phyloP scores from a whole-genome alignment of 2,113 vertebrate genomes.

The Grammomys dolichurus region DNA sequence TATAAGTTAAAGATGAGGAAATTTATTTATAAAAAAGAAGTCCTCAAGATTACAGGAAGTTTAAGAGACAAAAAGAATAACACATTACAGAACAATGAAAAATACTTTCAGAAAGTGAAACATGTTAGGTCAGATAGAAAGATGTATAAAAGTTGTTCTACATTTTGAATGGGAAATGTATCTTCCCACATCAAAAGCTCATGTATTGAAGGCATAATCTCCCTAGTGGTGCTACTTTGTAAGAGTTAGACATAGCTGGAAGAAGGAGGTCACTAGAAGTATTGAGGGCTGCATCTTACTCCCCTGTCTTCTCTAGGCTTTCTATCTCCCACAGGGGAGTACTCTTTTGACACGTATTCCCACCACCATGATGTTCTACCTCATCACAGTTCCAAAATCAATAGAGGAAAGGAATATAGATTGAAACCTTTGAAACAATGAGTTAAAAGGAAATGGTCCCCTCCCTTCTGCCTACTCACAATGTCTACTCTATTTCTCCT shows the following conservation, averaged over 20 bases:
- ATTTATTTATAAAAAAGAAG: conserved; percentile 18
- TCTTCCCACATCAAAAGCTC: neutral
- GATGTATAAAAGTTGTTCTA: neutral
- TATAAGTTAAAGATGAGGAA: neutral
- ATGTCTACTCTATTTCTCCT: neutral
- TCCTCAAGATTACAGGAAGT: conserved; percentile 11
- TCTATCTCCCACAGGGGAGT: neutral
- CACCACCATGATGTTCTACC: neutral
- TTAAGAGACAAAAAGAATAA: conserved; percentile 1
- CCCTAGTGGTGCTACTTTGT: neutral
- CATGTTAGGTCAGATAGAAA: neutral
- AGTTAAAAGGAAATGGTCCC: neutral
- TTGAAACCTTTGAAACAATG: neutral
- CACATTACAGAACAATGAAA: neutral
- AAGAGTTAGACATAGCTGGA: neutral
- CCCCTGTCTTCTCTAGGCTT: neutral
- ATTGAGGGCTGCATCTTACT: neutral
- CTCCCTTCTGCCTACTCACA: neutral
- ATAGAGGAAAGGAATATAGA: neutral
- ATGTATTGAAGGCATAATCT: neutral
- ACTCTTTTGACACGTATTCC: neutral
- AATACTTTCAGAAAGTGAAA: conserved; percentile 16
- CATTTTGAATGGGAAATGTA: neutral
- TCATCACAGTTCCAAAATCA: neutral
- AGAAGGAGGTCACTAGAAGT: neutral